Evolutionary conservation across 2,888 invertebrate species (phyloP), one percentile per base, ranked within the genome.

Genomic region (Volucella inanis): DNA sequence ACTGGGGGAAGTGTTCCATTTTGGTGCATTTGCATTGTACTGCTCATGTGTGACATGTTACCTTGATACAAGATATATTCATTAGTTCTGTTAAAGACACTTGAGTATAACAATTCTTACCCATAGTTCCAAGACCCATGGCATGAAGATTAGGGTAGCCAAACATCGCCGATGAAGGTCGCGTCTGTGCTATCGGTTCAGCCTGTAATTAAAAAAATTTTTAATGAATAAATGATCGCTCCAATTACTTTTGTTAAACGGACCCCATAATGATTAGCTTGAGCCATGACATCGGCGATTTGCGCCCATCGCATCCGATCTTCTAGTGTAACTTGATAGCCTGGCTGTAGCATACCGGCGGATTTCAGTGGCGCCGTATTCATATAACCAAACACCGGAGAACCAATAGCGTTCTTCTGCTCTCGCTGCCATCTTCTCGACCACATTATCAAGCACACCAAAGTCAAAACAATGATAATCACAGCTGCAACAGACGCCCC

Each of bases 381-480:
- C 95, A 97, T 96, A 89, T 97, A 97, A 87, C 96, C 97, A 92
- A 97, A 97, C 4, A 97, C 96, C 0, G 97, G 97, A 0, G 97
- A 97, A 0, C 96, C 96, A 45, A 94, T 94, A 0, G 93, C 94
- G 75, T 95, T 94, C 90, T 97, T 98, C 90, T 97, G 97, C 88
- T 98, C 97, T 2, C 96, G 94, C 62, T 96, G 97, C 98, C 98
- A 98, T 88, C 96, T 94, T 59, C 97, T 96, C 88, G 98, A 98
- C 98, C 98, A 98, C 94, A 97, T 96, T 88, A 98, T 95, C 12
- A 98, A 94, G 87, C 97, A 97, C 0, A 97, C 95, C 10, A 98
- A 92, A 0, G 98, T 98, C 68, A 97, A 92, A 0, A 96, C 95
- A 87, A 98, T 98, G 87, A 98, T 97, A 50, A 98, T 94, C 1